phyloP scores from a whole-genome alignment of 2,888 invertebrate species.

The Hermaeophaga mercurialis region DNA sequence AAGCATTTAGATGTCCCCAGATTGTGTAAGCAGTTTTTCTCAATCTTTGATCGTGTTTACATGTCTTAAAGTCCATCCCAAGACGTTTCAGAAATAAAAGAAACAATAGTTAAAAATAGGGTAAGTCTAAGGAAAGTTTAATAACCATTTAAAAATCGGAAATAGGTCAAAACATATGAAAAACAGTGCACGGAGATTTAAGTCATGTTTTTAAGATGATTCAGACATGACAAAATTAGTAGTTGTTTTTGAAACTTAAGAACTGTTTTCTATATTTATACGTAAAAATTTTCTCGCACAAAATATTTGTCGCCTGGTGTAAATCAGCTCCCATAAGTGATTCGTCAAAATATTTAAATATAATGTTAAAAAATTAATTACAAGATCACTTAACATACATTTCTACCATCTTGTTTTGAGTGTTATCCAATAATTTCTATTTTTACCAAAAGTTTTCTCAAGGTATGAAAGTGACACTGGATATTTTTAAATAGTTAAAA shows the following conservation, averaged over 20 bases:
- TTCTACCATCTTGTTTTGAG: constrained; percentile 56
- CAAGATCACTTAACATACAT: constrained; percentile 46
- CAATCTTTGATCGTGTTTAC: constrained; percentile 49
- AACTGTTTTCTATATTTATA: neutral
- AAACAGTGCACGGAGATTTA: too few relatives aligned
- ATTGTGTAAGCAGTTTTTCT: constrained; percentile 53
- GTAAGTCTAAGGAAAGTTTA: constrained; percentile 5
- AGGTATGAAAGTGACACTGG: constrained; percentile 49
- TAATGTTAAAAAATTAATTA: constrained; percentile 33
- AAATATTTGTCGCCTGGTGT: too few relatives aligned
- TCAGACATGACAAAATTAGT: constrained; percentile 24
- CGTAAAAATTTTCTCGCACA: constrained; percentile 9
- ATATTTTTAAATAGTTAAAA: constrained; percentile 46
- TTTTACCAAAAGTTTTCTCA: constrained; percentile 51
- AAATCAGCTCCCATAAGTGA: too few relatives aligned
- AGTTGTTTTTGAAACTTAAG: constrained; percentile 24
- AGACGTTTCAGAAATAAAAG: constrained; percentile 1
- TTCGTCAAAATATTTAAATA: too few relatives aligned
- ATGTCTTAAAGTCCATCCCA: constrained; percentile 33
- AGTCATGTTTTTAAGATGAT: constrained; percentile 39
- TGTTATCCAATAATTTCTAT: constrained; percentile 57
- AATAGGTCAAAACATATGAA: neutral
- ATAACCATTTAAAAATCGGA: constrained; percentile 13
- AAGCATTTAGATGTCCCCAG: constrained; percentile 56
- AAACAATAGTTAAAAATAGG: neutral